phyloP scores from a whole-genome alignment of 2,113 vertebrate species.

The Prolemur simus region DNA sequence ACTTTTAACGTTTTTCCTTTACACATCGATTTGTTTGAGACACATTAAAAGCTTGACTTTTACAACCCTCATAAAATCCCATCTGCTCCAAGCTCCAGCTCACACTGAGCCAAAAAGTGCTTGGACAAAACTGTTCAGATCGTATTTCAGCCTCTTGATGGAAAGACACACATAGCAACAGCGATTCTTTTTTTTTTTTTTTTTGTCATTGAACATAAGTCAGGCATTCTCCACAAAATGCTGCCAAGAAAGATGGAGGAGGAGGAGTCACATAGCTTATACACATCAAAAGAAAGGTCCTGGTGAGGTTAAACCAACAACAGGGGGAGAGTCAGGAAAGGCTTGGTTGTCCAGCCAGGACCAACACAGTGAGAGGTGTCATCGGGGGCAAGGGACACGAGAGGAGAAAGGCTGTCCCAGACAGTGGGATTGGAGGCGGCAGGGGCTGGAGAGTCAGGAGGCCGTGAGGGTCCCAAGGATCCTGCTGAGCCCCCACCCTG shows the following conservation, averaged over 20 bases:
- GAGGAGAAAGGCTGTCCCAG: background rate
- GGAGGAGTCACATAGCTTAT: background rate
- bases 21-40: background rate
- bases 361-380: fast-evolving
- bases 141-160: background rate
- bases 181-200: background rate
- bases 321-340: background rate
- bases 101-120: background rate
- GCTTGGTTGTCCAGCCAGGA: background rate
- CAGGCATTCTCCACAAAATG: background rate
- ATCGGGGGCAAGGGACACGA: background rate
- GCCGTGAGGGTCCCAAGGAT: fast-evolving
- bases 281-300: background rate
- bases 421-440: fast-evolving
- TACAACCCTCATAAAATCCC: background rate
- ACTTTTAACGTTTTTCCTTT: conserved; percentile 1
- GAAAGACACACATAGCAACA: background rate
- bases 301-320: background rate
- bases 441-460: background rate
- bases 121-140: background rate
- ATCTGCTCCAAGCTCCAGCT: background rate
- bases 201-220: background rate
- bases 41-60: conserved; percentile 5
- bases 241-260: background rate
- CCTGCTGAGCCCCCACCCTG: background rate